Base-by-base conservation (phyloP, 2,888 invertebrate genomes). In the Latrodectus elegans region DNA sequence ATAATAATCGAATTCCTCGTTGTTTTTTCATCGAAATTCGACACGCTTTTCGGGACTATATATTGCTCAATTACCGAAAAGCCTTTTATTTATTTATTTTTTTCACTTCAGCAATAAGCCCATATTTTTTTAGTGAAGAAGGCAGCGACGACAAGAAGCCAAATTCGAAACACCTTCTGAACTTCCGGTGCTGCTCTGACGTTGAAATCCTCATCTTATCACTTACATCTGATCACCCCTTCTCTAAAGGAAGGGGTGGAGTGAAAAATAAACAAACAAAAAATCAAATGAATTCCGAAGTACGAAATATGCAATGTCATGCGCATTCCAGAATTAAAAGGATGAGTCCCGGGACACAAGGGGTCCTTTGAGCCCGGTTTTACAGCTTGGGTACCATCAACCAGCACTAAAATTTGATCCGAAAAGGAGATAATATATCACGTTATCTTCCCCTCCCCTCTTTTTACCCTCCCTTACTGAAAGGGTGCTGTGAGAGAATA, bases 191-290 rank as follows among this genome's bases (percentile, higher is more conserved):
- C 55, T n/a, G 38, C 11, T 65, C n/a, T 65, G 65, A 73, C 68
- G 75, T 64, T 72, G 82, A 68, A 82, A 70, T 60, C 70, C 82
- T 60, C 70, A 65, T 72, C 73, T 87, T 81, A 87, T 87, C 86
- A 17, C 55, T 38, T 15, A 26, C 67, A 78, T 78, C 78, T 68
- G 78, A 78, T 78, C 78, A 78, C 55, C 55, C 14, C 68, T n/a
- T 17, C 51, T 12, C 8, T 15, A 76, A 11, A 68, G 26, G 26
- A n/a, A 53, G 22, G 77, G 52, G 67, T 52, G 70, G 53, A 22
- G 15, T 15, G 49, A 73, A 17, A 22, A 51, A 73, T 15, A 73
- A 73, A 73, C 49, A 53, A 73, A 52, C 12, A 53, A 17, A 51
- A 70, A 26, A 76, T 22, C 51, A 49, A 9, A 11, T 65, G 51